These are phyloP conservation scores for Cygnus atratus DNA, from an alignment of 2,113 vertebrate species.

Conservation along the genomic window DNA sequence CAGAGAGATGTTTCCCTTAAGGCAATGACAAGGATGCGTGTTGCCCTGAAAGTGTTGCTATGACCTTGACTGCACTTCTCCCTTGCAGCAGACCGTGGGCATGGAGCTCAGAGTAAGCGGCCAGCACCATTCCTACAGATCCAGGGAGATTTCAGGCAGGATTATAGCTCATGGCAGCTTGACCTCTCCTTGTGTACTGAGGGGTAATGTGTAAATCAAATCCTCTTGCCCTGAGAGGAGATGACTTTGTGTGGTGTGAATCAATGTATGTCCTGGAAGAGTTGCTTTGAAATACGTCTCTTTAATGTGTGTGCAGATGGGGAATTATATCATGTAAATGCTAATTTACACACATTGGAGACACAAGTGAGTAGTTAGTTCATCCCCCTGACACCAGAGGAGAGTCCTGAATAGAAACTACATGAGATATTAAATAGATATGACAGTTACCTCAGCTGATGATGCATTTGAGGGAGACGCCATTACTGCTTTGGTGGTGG, in stretches of 20 bases:
- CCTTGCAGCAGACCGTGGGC: not conserved
- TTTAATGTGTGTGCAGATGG: slow-evolving; percentile 17
- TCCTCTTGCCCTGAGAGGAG: not conserved
- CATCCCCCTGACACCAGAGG: not conserved
- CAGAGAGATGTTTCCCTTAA: not conserved
- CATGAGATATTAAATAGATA: not conserved
- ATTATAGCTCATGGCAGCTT: not conserved
- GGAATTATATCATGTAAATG: slow-evolving; percentile 17
- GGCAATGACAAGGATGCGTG: not conserved
- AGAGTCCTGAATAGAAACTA: not conserved
- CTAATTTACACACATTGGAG: slow-evolving; percentile 20
- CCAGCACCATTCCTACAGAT: not conserved
- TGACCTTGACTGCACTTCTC: not conserved
- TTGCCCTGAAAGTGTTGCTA: not conserved
- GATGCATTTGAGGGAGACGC: not conserved
- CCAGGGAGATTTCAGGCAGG: not conserved
- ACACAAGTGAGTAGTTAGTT: not conserved
- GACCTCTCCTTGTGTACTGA: not conserved
- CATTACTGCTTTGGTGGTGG: not conserved
- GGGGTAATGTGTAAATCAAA: not conserved
- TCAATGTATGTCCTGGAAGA: slow-evolving; percentile 12
- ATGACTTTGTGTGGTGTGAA: slow-evolving; percentile 7
- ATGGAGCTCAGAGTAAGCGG: fast-evolving
- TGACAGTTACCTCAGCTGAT: slow-evolving; percentile 30
- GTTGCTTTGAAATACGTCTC: not conserved